Conservation (phyloP, 2,888 invertebrate genomes). For the Tiphia femorata region DNA sequence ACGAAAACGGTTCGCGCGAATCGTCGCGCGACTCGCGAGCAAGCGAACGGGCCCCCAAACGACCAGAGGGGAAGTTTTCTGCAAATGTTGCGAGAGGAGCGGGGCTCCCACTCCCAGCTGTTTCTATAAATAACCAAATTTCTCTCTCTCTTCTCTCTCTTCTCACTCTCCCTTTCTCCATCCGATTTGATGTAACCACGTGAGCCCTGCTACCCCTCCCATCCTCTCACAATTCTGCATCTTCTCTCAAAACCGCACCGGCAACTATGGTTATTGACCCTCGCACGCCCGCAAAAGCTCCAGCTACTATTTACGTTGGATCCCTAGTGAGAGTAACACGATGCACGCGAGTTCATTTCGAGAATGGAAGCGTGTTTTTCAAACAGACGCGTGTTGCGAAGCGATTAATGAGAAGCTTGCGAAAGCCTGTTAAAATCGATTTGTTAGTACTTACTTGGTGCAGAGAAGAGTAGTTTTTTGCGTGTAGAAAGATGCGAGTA, state of each 20-base stretch:
- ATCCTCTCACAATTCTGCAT: slow-evolving; percentile 54
- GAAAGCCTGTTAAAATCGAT: too few species aligned
- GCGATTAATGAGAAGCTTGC: too few species aligned
- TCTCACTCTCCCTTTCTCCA: too few species aligned
- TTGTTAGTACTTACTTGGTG: too few species aligned
- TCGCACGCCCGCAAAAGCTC: slow-evolving; percentile 28
- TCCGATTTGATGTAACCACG: slow-evolving; percentile 64
- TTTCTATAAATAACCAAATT: slow-evolving; percentile 62
- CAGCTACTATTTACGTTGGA: slow-evolving; percentile 50
- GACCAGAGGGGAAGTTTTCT: slow-evolving; percentile 49
- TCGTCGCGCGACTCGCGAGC: slow-evolving; percentile 31
- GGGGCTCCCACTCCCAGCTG: slow-evolving; percentile 61
- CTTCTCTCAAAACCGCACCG: slow-evolving; percentile 48
- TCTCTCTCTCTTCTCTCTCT: too few species aligned
- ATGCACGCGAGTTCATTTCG: slow-evolving; percentile 33
- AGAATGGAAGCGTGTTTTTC: slow-evolving; percentile 23
- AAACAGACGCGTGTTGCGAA: too few species aligned
- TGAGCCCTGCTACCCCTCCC: slow-evolving; percentile 28
- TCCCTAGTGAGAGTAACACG: slow-evolving; percentile 29
- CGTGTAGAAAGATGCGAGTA: too few species aligned
- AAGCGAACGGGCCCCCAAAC: slow-evolving; percentile 41
- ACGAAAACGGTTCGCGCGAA: slow-evolving; percentile 45
- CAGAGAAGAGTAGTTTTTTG: too few species aligned
- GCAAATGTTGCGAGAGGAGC: slow-evolving; percentile 33
- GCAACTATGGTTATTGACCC: slow-evolving; percentile 64